These are phyloP conservation scores for Alviniconcha marisindica DNA, from an alignment of 1,140 invertebrate species.

Conservation along the genomic window DNA sequence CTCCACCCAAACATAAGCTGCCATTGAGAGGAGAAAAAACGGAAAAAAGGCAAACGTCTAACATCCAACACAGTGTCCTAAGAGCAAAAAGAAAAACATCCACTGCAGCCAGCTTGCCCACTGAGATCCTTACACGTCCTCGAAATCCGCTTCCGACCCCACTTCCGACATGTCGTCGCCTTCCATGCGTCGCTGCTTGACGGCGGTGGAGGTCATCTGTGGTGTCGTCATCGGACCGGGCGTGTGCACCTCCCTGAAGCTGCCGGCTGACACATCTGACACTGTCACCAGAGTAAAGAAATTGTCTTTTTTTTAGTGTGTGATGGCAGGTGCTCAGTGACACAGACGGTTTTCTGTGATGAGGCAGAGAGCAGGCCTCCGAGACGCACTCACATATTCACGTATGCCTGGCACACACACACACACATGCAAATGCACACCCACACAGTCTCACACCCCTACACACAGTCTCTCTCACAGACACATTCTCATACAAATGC, in stretches of 20 bases:
- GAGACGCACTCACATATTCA: no score
- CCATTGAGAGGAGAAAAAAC: no score
- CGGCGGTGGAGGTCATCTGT: conserved; percentile 60
- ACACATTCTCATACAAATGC: not conserved
- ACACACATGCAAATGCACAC: no score
- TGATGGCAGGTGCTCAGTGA: no score
- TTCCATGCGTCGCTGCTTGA: conserved; percentile 60
- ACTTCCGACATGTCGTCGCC: conserved; percentile 63
- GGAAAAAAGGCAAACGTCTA: not conserved
- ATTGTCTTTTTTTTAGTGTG: no score
- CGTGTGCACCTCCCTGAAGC: conserved; percentile 56
- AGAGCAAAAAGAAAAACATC: conserved; percentile 25
- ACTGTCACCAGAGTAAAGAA: not conserved
- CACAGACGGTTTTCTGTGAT: no score
- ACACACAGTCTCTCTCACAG: no score
- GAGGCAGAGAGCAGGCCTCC: no score
- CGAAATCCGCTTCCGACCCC: conserved; percentile 70
- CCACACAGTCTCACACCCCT: no score
- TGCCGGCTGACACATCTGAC: conserved; percentile 46
- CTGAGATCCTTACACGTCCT: conserved; percentile 67
- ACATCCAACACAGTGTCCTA: conserved; percentile 1
- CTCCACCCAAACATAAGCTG: not conserved
- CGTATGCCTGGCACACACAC: no score
- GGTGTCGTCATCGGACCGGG: conserved; percentile 74
- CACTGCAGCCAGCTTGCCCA: not conserved